phyloP scores from a whole-genome alignment of 1,140 invertebrate species.

The Eufriesea mexicana region DNA sequence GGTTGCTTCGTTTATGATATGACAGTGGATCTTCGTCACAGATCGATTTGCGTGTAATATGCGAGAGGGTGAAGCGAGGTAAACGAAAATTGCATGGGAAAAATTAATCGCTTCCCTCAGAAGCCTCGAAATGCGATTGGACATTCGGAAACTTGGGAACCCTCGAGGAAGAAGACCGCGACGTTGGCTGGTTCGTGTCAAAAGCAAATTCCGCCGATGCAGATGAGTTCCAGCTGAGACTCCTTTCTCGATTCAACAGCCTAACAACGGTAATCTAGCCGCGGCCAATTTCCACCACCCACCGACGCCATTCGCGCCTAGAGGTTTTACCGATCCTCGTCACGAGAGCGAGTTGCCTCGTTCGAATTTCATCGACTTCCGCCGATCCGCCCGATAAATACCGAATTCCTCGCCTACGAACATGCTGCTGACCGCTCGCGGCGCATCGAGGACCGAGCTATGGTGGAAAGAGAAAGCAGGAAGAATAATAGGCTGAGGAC shows the following conservation, averaged over 20 bases:
- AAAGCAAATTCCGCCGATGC: conserved; percentile 69
- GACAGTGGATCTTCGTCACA: neutral
- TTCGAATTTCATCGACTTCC: conserved; percentile 10
- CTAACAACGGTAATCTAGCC: conserved; percentile 73
- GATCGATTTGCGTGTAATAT: neutral
- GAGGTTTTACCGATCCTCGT: conserved; percentile 77
- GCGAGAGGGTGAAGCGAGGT: neutral
- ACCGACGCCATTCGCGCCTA: conserved; percentile 76
- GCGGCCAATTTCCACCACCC: conserved; percentile 67
- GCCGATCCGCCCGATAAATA: conserved; percentile 21
- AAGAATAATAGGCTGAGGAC: conserved; percentile 42
- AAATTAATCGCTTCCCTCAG: neutral
- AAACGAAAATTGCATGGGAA: neutral
- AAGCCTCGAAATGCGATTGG: no score
- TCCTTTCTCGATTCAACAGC: conserved; percentile 61
- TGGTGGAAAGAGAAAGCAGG: conserved; percentile 57
- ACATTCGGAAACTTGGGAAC: neutral
- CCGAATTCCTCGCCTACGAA: conserved; percentile 34
- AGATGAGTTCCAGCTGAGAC: conserved; percentile 45
- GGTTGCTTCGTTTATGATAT: neutral
- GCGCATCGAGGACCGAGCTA: conserved; percentile 20
- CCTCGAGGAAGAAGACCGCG: no score
- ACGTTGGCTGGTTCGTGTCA: conserved; percentile 59
- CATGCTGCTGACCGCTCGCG: conserved; percentile 6
- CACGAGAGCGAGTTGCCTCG: conserved; percentile 69